phyloP scores from a whole-genome alignment of 2,113 vertebrate species.

The Corydoras maculifer region DNA sequence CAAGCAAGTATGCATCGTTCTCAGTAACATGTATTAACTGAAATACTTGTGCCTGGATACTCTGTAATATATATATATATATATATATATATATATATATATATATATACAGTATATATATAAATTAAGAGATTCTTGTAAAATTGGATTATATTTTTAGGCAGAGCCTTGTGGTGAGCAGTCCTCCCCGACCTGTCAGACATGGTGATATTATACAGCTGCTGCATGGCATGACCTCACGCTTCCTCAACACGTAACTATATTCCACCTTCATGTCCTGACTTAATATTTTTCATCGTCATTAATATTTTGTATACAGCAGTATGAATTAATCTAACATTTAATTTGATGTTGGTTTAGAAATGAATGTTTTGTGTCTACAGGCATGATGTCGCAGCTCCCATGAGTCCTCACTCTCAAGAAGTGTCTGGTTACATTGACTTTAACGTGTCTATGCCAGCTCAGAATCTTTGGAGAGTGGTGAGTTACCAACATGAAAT shows the following conservation, averaged over 20 bases:
- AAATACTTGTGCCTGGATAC: no score
- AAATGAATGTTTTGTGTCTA: no score
- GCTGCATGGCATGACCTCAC: conserved; percentile 88
- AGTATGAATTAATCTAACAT: no score
- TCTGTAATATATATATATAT: no score
- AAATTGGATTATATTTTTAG: conserved; percentile 50
- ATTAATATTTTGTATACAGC: no score
- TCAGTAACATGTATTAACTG: no score
- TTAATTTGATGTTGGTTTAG: no score
- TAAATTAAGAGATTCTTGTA: no score
- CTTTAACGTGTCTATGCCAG: conserved; percentile 91
- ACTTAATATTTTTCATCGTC: no score
- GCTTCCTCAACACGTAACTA: conserved; percentile 90
- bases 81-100: no score
- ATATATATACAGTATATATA: no score
- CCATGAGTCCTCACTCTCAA: conserved; percentile 85
- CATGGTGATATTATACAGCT: conserved; percentile 88
- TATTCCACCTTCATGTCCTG: no score
- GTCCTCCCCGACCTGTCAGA: conserved; percentile 73
- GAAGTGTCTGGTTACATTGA: conserved; percentile 93
- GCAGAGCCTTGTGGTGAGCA: conserved; percentile 81
- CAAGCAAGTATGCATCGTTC: conserved; percentile 65
- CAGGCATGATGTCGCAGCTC: conserved; percentile 90
- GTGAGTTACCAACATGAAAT: conserved; percentile 53
- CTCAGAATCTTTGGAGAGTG: conserved; percentile 95